Conservation (phyloP, 2,888 invertebrate species). For the Brachypalpus laphriformis region DNA sequence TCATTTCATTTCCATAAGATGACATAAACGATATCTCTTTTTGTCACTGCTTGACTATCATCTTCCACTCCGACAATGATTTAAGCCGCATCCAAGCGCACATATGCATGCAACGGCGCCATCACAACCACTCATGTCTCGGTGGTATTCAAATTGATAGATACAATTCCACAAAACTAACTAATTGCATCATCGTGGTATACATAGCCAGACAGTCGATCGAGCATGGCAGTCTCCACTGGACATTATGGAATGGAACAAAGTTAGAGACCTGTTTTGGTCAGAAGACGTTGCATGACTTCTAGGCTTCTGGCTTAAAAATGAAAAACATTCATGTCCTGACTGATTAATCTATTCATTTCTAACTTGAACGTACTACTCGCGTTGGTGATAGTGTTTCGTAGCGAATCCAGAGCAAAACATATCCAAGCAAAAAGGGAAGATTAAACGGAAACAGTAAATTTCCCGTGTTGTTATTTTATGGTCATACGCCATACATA, state of each 20-base stretch:
- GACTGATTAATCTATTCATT: conserved; percentile 44
- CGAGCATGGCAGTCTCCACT: conserved; percentile 7
- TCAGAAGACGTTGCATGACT: background rate
- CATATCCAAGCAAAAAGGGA: conserved; percentile 25
- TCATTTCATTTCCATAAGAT: conserved; percentile 35
- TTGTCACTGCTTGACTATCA: conserved; percentile 36
- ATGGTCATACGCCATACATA: conserved; percentile 72
- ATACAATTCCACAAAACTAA: conserved; percentile 50
- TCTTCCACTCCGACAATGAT: conserved; percentile 31
- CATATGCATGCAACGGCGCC: conserved; percentile 3
- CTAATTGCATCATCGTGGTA: conserved; percentile 64
- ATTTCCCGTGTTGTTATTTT: conserved; percentile 73
- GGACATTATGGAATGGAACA: conserved; percentile 31
- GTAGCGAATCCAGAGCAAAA: conserved; percentile 47
- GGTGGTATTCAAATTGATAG: conserved; percentile 64
- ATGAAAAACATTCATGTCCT: conserved; percentile 22
- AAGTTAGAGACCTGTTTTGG: conserved; percentile 32
- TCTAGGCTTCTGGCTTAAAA: background rate
- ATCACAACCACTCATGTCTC: conserved; percentile 53
- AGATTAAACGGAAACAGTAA: conserved; percentile 71
- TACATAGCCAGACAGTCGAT: background rate
- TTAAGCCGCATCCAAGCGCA: background rate
- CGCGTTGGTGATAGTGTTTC: conserved; percentile 29
- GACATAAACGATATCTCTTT: conserved; percentile 52
- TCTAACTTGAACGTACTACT: conserved; percentile 39